Evolutionary conservation across 2,113 vertebrate species (phyloP).

Genomic region (Quiscalus mexicanus): DNA sequence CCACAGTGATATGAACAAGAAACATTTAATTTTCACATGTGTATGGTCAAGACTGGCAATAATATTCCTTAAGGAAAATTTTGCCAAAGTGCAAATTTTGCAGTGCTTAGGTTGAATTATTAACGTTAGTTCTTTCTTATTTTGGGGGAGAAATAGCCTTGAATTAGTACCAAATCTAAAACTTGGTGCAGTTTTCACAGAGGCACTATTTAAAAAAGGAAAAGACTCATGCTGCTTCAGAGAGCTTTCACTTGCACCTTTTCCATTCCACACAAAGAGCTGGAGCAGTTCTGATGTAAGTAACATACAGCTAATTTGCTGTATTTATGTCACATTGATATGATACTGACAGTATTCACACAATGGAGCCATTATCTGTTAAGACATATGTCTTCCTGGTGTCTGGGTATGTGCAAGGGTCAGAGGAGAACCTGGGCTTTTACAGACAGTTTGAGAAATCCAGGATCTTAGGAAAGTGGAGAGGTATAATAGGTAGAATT

Average conservation of each 20-base stretch:
- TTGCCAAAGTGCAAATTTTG: neutral
- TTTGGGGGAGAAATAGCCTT: neutral
- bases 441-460: conserved; percentile 29
- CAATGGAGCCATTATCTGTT: conserved; percentile 59
- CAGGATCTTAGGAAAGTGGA: conserved; percentile 12
- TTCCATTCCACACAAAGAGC: conserved; percentile 32
- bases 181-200: neutral
- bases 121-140: neutral
- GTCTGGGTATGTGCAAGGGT: neutral
- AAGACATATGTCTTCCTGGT: conserved; percentile 41
- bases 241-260: conserved; percentile 51
- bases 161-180: neutral
- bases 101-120: neutral
- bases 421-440: conserved; percentile 38
- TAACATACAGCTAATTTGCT: conserved; percentile 50
- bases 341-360: conserved; percentile 54
- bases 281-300: conserved; percentile 42
- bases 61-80: neutral
- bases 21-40: neutral
- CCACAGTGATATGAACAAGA: neutral
- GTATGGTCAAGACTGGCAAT: neutral
- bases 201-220: neutral
- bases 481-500: conserved; percentile 17
- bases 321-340: conserved; percentile 55
- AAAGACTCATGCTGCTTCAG: conserved; percentile 30